Evolutionary conservation across 2,113 vertebrate genomes (phyloP).

Genomic region (Fukomys damarensis): DNA sequence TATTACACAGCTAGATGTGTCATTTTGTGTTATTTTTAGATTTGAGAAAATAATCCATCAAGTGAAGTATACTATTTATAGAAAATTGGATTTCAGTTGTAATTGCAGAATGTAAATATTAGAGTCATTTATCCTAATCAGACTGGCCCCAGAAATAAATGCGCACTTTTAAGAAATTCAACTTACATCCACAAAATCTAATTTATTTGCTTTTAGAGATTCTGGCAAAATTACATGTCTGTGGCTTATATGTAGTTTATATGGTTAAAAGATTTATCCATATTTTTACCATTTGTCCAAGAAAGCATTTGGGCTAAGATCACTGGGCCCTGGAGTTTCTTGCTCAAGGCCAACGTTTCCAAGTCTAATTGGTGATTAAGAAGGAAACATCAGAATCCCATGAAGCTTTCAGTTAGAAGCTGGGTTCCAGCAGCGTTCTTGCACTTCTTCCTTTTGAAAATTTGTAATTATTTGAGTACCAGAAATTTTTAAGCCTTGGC

Average conservation of each 20-base stretch:
- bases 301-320: not conserved
- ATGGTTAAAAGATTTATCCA: slow-evolving; percentile 23
- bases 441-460: not conserved
- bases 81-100: slow-evolving; percentile 27
- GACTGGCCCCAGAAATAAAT: slow-evolving; percentile 2
- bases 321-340: not conserved
- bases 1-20: not conserved
- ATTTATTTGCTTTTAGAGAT: slow-evolving; percentile 54
- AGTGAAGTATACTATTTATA: slow-evolving; percentile 24
- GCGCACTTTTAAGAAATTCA: slow-evolving; percentile 37
- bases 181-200: not conserved
- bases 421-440: not conserved
- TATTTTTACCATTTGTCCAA: not conserved
- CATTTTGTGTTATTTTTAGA: not conserved
- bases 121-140: slow-evolving; percentile 14
- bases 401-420: not conserved
- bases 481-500: slow-evolving; percentile 69
- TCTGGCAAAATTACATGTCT: slow-evolving; percentile 38
- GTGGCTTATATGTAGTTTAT: slow-evolving; percentile 11
- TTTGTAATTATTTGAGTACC: not conserved
- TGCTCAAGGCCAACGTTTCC: not conserved
- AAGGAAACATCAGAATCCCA: slow-evolving; percentile 24
- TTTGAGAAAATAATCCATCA: not conserved
- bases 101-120: slow-evolving; percentile 36
- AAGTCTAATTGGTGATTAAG: slow-evolving; percentile 25